Base-by-base conservation (phyloP, 1,140 invertebrate species). In the Zaprionus tsacasi region DNA sequence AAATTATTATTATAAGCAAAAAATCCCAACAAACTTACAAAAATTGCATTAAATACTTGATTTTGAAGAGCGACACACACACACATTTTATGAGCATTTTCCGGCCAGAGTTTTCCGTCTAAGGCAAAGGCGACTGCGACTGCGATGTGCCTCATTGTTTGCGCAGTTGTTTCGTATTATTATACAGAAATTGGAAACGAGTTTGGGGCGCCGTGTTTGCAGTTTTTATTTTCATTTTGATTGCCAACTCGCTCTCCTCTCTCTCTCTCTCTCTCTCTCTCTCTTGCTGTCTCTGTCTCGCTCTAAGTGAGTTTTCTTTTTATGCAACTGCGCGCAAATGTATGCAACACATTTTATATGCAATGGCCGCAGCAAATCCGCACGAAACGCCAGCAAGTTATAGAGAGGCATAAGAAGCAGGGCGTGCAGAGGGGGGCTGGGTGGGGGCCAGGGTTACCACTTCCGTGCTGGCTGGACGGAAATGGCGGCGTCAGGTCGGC, bases 261-360 rank as follows among this genome's bases (percentile, higher is more conserved):
- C 27, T 30, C 27, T 30, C 27, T 3, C 27, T 30, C 27, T 30
- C 2, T 33, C 27, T 30, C 27, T 30, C 27, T 30, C 27, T 3
- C 27, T 30, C 27, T 30, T 0, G 3, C 27, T 30, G 1, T 30
- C 27, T 30, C 27, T 30, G 27, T 30, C 27, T 30, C 27, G 27
- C 27, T 30, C 27, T 30, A 30, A 30, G 27, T 30, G 27, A 30
- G 27, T 30, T 30, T 30, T 30, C 27, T 30, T 30, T 64, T 56
- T 43, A 40, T 50, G 48, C 33, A 45, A 25, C 58, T 58, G 57
- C 78, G 74, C 85, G 38, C 78, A 88, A 88, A 88, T 89, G 85
- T 88, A 88, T 89, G 85, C 85, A 88, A 89, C 85, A 89, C 85
- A 88, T 88, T 88, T 85, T 80, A 86, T 81, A 89, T 89, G 85